A percentile compares a stretch with the other conserved stretches of the same genome.
phyloP scores from a whole-genome alignment of 30 jellyfish, hydroid and myxozoan species.

The Pelagia noctiluca region DNA sequence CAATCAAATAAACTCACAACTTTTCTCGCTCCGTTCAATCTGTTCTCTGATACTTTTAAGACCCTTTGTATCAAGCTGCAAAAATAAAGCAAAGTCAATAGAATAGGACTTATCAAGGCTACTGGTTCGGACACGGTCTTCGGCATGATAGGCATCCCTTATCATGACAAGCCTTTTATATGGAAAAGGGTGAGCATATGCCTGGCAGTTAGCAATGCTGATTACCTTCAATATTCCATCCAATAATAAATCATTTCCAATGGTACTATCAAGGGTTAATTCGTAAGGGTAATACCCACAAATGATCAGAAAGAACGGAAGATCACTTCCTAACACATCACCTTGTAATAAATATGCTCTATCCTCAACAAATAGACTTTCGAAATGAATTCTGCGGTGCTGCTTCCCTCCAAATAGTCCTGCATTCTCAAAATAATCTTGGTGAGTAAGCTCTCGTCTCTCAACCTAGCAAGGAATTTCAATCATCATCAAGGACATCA shows the following conservation, averaged over 20 bases:
- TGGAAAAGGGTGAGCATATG: too few species aligned
- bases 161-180: too few species aligned
- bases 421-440: constrained; percentile 75
- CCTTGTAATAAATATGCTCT: constrained; percentile 96
- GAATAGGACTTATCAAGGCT: too few species aligned
- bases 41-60: constrained; percentile 73
- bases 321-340: too few species aligned
- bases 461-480: constrained; percentile 66
- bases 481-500: constrained; percentile 1
- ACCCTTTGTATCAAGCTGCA: constrained; percentile 80
- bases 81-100: too few species aligned
- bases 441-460: constrained; percentile 87
- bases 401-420: constrained; percentile 61
- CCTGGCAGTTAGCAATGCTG: too few species aligned
- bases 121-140: too few species aligned
- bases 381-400: constrained; percentile 69
- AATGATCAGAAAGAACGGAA: too few species aligned
- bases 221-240: too few species aligned
- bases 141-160: too few species aligned
- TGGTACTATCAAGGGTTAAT: neutral
- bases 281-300: neutral
- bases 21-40: constrained; percentile 68
- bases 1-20: constrained; percentile 5
- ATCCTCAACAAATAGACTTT: constrained; percentile 85
- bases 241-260: neutral